These are phyloP conservation scores for Anneissia japonica DNA, from an alignment of 35 echinoderm and acorn worm genomes.

Conservation along the genomic window DNA sequence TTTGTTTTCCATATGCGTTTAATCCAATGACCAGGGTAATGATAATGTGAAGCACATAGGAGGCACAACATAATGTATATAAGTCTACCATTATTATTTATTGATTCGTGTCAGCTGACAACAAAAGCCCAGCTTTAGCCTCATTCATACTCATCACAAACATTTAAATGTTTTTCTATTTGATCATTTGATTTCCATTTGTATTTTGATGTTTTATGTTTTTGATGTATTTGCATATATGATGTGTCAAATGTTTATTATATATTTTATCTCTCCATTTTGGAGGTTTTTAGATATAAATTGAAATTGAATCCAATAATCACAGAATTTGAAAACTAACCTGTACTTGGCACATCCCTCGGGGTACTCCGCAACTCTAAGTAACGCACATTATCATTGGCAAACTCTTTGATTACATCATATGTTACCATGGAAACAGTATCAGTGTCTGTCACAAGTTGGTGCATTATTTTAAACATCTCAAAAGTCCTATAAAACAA, in stretches of 20 bases:
- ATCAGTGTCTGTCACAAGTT: constrained; percentile 63
- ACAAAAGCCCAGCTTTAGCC: no score
- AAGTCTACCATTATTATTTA: no score
- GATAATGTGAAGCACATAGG: no score
- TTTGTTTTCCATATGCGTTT: no score
- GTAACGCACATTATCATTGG: constrained; percentile 72
- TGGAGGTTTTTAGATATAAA: no score
- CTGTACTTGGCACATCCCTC: constrained; percentile 63
- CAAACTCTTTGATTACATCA: constrained; percentile 93
- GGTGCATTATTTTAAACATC: constrained; percentile 75
- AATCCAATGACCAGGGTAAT: no score
- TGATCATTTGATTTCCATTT: no score
- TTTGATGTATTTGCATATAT: not conserved
- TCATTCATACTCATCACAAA: no score
- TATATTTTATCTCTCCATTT: not conserved
- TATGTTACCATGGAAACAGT: constrained; percentile 78
- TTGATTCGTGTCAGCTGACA: no score
- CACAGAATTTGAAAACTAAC: constrained; percentile 21
- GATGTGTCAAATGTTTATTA: not conserved
- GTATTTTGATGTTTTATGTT: no score
- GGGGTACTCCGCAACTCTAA: constrained; percentile 83
- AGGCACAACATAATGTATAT: no score
- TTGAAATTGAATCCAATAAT: not conserved
- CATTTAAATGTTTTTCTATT: no score
- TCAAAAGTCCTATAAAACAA: constrained; percentile 66